Conservation (phyloP, 2,888 invertebrate species). For the Eurytoma californica region DNA sequence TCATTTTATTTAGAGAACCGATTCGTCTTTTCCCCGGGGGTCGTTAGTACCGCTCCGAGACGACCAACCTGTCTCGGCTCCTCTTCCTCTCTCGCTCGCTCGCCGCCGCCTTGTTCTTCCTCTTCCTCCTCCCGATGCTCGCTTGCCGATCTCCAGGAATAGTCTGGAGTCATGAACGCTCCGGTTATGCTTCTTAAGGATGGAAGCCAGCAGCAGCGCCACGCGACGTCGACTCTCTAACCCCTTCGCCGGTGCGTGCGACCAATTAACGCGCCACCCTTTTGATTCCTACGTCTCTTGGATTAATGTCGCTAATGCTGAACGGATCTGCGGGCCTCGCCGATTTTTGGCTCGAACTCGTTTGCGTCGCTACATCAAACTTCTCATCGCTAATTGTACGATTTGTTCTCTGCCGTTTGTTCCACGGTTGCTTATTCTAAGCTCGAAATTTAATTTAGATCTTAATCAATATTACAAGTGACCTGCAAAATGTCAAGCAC, state of each 20-base stretch:
- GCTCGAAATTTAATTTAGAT: no score
- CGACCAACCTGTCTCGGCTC: constrained; percentile 16
- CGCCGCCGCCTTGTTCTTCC: constrained; percentile 15
- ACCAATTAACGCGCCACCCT: constrained; percentile 65
- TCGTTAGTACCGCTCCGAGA: constrained; percentile 57
- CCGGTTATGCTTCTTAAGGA: constrained; percentile 59
- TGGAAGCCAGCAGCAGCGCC: constrained; percentile 35
- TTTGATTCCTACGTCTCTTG: constrained; percentile 63
- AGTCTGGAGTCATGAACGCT: constrained; percentile 59
- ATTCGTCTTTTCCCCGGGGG: constrained; percentile 71
- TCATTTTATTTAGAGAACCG: constrained; percentile 74
- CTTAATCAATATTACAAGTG: no score
- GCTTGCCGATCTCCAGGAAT: constrained; percentile 60
- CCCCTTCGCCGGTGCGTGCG: constrained; percentile 16
- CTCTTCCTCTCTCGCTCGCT: neutral
- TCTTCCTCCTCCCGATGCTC: constrained; percentile 28
- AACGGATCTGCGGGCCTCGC: constrained; percentile 31
- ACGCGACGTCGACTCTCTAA: constrained; percentile 15
- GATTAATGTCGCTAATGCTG: constrained; percentile 60
- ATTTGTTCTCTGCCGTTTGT: constrained; percentile 38
- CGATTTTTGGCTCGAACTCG: constrained; percentile 40
- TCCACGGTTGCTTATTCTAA: no score
- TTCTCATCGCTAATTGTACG: constrained; percentile 48
- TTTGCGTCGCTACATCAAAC: constrained; percentile 53
- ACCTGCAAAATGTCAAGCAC: no score